phyloP scores from a whole-genome alignment of 2,797 vertebrate genomes.

The Peromyscus aztecus region DNA sequence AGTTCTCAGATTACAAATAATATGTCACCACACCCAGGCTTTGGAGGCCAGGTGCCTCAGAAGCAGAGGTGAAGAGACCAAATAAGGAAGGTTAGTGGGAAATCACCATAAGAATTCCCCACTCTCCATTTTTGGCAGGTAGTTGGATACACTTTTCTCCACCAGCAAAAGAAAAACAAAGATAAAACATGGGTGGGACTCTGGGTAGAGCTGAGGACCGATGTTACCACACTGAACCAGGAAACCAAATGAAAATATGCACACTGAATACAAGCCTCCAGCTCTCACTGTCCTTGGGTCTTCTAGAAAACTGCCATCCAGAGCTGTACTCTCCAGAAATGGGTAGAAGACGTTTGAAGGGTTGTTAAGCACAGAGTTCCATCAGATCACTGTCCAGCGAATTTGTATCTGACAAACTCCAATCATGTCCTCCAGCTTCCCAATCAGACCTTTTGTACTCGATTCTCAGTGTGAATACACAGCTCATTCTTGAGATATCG shows the following conservation, averaged over 20 bases:
- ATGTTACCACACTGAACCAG: rapidly evolving
- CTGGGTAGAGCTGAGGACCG: not conserved
- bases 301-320: not conserved
- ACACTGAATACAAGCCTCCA: not conserved
- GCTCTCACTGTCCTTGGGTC: not conserved
- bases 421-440: not conserved
- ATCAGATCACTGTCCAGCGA: not conserved
- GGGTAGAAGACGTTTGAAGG: not conserved
- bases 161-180: not conserved
- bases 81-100: not conserved
- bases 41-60: not conserved
- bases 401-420: not conserved
- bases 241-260: not conserved
- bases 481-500: not conserved
- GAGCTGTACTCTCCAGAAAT: not conserved
- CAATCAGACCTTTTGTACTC: not conserved
- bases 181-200: not conserved
- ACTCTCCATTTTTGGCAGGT: not conserved
- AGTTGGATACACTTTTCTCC: not conserved
- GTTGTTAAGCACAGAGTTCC: not conserved
- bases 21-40: not conserved
- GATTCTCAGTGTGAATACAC: not conserved
- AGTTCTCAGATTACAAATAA: no score
- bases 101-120: not conserved
- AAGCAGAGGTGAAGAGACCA: not conserved